Evolutionary conservation across 2,113 vertebrate genomes (phyloP), one percentile per base, ranked within the genome.

Genomic region (Cacatua alba): DNA sequence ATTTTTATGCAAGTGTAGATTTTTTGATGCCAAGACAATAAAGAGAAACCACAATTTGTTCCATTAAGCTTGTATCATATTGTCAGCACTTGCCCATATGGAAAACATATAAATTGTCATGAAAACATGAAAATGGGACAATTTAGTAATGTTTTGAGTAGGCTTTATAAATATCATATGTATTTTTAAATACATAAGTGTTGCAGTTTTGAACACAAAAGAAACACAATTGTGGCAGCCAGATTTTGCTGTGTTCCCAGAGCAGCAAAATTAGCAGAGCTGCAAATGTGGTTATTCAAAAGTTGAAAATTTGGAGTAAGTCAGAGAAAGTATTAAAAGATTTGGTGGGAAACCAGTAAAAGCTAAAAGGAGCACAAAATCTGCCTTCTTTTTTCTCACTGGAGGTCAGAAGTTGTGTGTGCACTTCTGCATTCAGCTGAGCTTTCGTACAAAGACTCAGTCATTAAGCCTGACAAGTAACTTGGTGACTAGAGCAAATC

Each of bases 81-180:
- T 97, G 95, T 98, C 95, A 97, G 96, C 95, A 94, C 94, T 97
- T 97, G 94, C 93, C 97, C 98, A 98, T 98, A 98, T 98, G 98
- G 97, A 98, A 98, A 98, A 98, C 96, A 97, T 97, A 97, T 94
- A 98, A 98, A 98, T 98, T 97, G 95, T 96, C 96, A 95, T 97
- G 97, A 97, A 98, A 98, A 97, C 95, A 97, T 97, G 96, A 97
- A 97, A 98, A 97, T 96, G 96, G 97, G 94, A 96, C 97, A 96
- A 94, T 97, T 98, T 97, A 96, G 97, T 97, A 97, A 97, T 97
- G 95, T 97, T 98, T 98, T 96, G 97, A 96, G 97, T 97, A 97
- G 95, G 67, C 91, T 97, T 97, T 91, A 82, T 62, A 87, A 96
- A 97, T 98, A 97, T 97, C 95, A 96, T 95, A 97, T 96, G 97